Evolutionary conservation across 2,797 vertebrate species (phyloP), one percentile per base, ranked within the genome.

Genomic region (Siniperca obscura): DNA sequence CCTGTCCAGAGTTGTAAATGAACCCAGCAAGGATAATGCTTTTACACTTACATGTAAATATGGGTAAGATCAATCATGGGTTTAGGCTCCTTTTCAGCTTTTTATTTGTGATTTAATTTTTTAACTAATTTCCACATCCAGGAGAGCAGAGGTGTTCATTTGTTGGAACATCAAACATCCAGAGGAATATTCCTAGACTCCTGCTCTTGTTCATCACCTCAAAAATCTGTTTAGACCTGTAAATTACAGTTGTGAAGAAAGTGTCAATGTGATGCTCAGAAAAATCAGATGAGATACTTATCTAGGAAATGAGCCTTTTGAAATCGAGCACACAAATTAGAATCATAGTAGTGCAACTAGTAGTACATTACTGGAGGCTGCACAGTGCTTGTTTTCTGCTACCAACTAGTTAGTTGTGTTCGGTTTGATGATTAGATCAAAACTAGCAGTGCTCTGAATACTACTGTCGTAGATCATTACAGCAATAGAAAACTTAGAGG

Each of bases 241-340:
- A 25, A 17, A 30, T 48, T 42, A 68, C 56, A 22, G n/a, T 70
- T 44, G 57, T 76, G 25, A 56, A 25, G 17, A 73, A 40, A 42
- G 56, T 48, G 48, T 55, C 40, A 78, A 70, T 55, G 76, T 73
- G 42, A 14, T 22, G 68, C 44, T 81, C 74, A 5, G 36, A 38
- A 4, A 77, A 68, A 68, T 22, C 57, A 70, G 38, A 46, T 27
- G 36, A 67, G 30, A 36, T 22, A 7, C 27, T 53, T 21, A 10
- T 65, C 6, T 17, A 67, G 53, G 48, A 60, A 44, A 57, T 16
- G 0, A 77, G 27, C 34, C n/a, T 68, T 78, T 66, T 34, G 7
- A 70, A 50, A 36, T 21, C 3, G 17, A 62, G 22, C 5, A 19
- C 68, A 30, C 61, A 30, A 52, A 27, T 53, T 19, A 13, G 9